phyloP scores from a whole-genome alignment of 2,797 vertebrate genomes.

The Cossypha caffra region DNA sequence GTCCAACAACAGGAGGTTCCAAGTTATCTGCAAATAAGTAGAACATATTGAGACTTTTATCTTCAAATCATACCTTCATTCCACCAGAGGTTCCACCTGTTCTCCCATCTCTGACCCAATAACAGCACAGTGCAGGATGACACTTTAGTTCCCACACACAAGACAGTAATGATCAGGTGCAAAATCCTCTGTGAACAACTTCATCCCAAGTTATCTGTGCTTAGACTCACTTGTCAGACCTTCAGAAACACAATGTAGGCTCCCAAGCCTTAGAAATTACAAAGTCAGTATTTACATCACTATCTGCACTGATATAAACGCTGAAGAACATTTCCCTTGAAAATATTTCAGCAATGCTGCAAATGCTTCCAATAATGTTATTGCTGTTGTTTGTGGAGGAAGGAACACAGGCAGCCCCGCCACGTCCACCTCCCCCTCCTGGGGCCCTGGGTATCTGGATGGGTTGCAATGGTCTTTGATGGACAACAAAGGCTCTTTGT shows the following conservation, averaged over 20 bases:
- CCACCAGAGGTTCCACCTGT: background rate
- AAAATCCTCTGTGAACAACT: background rate
- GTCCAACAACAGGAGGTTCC: background rate
- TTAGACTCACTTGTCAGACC: background rate
- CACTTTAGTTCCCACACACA: background rate
- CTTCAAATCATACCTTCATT: background rate
- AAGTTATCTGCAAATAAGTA: background rate
- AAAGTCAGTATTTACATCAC: background rate
- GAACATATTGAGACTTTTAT: background rate
- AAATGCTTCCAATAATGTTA: background rate
- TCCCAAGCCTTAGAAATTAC: background rate
- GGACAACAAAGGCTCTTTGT: slow-evolving; percentile 54
- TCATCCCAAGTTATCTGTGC: background rate
- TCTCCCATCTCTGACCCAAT: background rate
- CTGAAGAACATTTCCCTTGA: background rate
- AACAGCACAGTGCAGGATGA: background rate
- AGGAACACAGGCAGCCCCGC: background rate
- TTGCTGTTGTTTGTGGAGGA: background rate
- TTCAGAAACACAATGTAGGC: background rate
- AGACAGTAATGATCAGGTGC: background rate
- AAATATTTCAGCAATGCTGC: background rate
- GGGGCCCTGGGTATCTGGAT: slow-evolving; percentile 15
- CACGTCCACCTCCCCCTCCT: background rate
- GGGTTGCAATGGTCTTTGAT: slow-evolving; percentile 20
- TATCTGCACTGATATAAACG: background rate